phyloP scores from a whole-genome alignment of 2,113 vertebrate genomes.

The Fukomys damarensis region DNA sequence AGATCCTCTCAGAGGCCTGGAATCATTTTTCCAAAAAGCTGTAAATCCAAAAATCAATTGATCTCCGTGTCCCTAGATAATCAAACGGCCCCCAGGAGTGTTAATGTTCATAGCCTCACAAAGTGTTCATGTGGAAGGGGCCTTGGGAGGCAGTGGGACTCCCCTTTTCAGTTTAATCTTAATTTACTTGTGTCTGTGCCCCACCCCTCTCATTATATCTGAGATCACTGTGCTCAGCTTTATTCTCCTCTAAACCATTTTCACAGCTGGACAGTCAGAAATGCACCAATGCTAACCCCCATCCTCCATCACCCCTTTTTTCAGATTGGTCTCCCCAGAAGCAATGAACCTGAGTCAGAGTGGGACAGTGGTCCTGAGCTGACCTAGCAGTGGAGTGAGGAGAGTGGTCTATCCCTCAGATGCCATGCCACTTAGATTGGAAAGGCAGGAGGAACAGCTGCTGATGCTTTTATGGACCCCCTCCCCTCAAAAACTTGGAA shows the following conservation, averaged over 20 bases:
- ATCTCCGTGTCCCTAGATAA: slow-evolving; percentile 12
- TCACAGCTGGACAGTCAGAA: background rate
- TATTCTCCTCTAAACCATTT: background rate
- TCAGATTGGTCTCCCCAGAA: background rate
- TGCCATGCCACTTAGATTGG: background rate
- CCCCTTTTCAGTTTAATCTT: background rate
- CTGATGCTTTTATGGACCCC: background rate
- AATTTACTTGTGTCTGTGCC: background rate
- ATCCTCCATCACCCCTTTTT: background rate
- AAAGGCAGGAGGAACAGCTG: background rate
- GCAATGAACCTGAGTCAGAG: background rate
- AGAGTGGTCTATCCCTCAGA: background rate
- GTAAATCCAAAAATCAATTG: slow-evolving; percentile 40
- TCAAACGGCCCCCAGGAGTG: background rate
- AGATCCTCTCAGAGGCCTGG: background rate
- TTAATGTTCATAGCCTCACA: background rate
- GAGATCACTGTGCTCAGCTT: background rate
- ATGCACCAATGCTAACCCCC: background rate
- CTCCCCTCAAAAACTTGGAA: background rate
- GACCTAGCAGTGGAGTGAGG: background rate
- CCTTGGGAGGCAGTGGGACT: background rate
- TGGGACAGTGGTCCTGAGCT: background rate
- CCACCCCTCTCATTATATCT: background rate
- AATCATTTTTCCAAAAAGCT: slow-evolving; percentile 31
- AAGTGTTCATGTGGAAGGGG: background rate